Evolutionary conservation across 2,113 vertebrate species (phyloP).

Genomic region (Elanus axillaris): DNA sequence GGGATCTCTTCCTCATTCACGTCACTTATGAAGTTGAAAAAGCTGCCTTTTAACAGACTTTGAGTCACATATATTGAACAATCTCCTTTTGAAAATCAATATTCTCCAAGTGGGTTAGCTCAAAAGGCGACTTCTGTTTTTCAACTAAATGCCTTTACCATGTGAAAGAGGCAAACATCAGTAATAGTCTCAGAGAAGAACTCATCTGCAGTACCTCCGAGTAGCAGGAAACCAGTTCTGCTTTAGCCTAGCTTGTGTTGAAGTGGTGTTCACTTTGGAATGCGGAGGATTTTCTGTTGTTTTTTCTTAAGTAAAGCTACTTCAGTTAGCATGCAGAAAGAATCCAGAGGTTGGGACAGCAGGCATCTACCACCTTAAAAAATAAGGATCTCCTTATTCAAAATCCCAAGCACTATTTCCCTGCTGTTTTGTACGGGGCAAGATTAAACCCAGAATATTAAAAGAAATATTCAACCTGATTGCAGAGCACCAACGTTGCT

Average conservation of each 20-base stretch:
- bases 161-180: neutral
- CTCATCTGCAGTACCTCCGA: neutral
- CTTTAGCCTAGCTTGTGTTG: neutral
- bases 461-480: neutral
- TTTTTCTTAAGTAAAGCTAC: neutral
- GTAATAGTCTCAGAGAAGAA: neutral
- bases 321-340: neutral
- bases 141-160: neutral
- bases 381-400: neutral
- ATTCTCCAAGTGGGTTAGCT: neutral
- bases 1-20: neutral
- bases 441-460: neutral
- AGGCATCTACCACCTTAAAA: neutral
- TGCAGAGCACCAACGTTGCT: neutral
- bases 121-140: neutral
- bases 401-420: neutral
- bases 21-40: neutral
- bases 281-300: accelerated
- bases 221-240: neutral
- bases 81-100: neutral
- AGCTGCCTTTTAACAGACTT: neutral
- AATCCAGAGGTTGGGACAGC: neutral
- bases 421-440: neutral
- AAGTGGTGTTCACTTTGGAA: neutral
- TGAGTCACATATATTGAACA: neutral